Evolutionary conservation across 2,888 invertebrate genomes (phyloP), one percentile per base, ranked within the genome.

Genomic region (Dasypolia templi): DNA sequence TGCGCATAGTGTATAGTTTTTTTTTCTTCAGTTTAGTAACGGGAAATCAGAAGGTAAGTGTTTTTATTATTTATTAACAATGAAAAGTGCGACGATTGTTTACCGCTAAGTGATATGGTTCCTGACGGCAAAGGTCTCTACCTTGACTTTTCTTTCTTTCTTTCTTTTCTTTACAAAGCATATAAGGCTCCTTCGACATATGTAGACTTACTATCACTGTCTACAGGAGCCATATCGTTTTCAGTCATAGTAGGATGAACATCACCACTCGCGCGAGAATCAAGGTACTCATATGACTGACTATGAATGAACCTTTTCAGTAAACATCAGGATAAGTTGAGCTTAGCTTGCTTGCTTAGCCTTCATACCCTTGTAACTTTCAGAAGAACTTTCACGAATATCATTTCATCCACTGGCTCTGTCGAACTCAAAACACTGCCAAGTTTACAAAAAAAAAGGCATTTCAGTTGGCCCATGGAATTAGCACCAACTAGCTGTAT

Each of bases 1-100:
- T 85, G 75, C 85, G 83, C 66, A 70, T 85, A 77, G 78, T 86
- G 69, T 68, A 72, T 77, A 77, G 85, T 83, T 81, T 86, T 76
- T 76, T 64, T 77, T 79, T 86, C 70, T 73, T 86, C 49, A 77
- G 66, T 77, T 71, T 73, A 59, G 77, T 79, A 77, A 68, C 76
- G 66, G 83, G 81, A 77, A 72, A 75, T 44, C 61, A 70, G 32
- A 29, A 74, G 86, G 85, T 86, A 81, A 86, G 85, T 86, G 75
- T 75, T 71, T 68, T 32, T 0, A 71, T 44, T 61, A 55, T 22
- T 58, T 29, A 9, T 72, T 19, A 46, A n/a, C n/a, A 32, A 53
- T 42, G 9, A 42, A 46, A 58, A 55, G 65, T 55, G 53, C 5
- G 3, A 59, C 11, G 4, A 26, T 32, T 7, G 4, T 26, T 49